A percentile compares a stretch with the other conserved stretches of the same genome.
These are phyloP conservation scores for Archaeoteleia sp. DNA, from an alignment of 2,888 invertebrate genomes.

Conservation along the genomic window DNA sequence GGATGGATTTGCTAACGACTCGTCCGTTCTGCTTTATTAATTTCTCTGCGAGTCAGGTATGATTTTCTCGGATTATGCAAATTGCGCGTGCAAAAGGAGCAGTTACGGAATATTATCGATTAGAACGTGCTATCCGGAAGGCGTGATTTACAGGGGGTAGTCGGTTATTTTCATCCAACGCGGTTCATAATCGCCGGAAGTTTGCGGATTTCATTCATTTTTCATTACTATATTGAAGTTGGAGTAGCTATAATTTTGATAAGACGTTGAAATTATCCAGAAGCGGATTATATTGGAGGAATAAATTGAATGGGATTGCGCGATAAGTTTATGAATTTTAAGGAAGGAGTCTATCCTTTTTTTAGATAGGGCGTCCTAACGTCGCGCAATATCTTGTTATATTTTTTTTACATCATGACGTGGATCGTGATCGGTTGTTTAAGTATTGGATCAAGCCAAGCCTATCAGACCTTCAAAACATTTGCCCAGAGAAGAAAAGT, in stretches of 20 bases:
- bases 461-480: too few species aligned
- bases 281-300: conserved; percentile 1
- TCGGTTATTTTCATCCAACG: conserved; percentile 33
- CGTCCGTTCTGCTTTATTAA: conserved; percentile 34
- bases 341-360: too few species aligned
- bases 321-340: conserved; percentile 2
- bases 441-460: too few species aligned
- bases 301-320: conserved; percentile 8
- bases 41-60: conserved; percentile 21
- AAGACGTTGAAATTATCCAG: conserved; percentile 7
- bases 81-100: conserved; percentile 30
- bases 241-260: conserved; percentile 20
- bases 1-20: conserved; percentile 25
- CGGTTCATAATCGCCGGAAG: conserved; percentile 17
- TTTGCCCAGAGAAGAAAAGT: too few species aligned
- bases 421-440: too few species aligned
- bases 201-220: conserved; percentile 32
- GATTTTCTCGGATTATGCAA: conserved; percentile 47
- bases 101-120: conserved; percentile 32
- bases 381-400: too few species aligned
- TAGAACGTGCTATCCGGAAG: conserved; percentile 22
- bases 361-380: too few species aligned
- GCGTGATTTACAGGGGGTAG: conserved; percentile 22
- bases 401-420: too few species aligned
- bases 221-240: conserved; percentile 12